phyloP scores from a whole-genome alignment of 2,888 invertebrate genomes.

The Heliconius sara region DNA sequence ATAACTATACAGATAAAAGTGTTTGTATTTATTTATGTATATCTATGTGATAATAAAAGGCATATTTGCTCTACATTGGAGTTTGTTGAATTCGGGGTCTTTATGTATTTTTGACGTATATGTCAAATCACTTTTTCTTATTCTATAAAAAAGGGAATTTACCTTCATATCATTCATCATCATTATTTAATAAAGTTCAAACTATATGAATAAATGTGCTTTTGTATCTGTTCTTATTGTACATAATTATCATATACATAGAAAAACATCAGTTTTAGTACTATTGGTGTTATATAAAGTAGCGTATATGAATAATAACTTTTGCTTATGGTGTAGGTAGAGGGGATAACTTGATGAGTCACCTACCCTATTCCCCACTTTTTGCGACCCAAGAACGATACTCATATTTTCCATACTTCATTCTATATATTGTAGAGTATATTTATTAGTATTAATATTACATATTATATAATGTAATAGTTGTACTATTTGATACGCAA shows the following conservation, averaged over 20 bases:
- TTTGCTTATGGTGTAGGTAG: conserved; percentile 3
- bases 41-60: neutral
- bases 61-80: neutral
- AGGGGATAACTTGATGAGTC: conserved; percentile 10
- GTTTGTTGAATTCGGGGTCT: neutral
- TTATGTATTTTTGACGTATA: neutral
- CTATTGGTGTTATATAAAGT: neutral
- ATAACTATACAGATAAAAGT: neutral
- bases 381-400: conserved; percentile 10
- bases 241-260: neutral
- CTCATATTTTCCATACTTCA: neutral
- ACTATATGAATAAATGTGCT: neutral
- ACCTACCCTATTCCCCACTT: neutral
- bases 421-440: no score
- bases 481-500: no score
- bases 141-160: no score
- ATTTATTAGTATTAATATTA: no score
- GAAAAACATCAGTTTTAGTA: neutral
- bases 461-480: neutral
- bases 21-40: neutral
- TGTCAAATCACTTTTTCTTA: no score
- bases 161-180: no score
- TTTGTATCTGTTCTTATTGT: neutral
- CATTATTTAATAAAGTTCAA: neutral
- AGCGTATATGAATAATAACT: neutral